phyloP scores from a whole-genome alignment of 2,888 invertebrate species.

The Synanthedon formicaeformis region DNA sequence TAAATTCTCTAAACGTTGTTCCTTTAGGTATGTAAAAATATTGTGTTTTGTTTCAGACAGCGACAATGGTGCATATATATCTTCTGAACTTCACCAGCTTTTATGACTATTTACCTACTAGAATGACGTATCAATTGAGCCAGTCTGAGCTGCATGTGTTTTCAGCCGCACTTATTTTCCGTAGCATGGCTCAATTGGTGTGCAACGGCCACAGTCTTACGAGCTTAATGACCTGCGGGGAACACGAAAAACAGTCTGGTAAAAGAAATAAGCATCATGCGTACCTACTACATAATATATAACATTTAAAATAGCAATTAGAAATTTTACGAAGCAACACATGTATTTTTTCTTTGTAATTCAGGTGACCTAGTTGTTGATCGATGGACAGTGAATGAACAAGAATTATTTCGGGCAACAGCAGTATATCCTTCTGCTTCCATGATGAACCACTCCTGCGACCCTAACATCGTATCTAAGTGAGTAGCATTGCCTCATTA shows the following conservation, averaged over 20 bases:
- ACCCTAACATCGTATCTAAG: constrained; percentile 83
- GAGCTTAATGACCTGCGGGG: constrained; percentile 25
- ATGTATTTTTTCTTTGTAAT: too few relatives aligned
- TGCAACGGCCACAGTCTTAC: constrained; percentile 80
- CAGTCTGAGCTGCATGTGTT: constrained; percentile 48
- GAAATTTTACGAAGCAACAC: too few relatives aligned
- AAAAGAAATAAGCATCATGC: background rate
- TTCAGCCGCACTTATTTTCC: constrained; percentile 76
- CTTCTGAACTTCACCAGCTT: constrained; percentile 75
- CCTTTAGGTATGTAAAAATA: background rate
- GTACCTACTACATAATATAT: background rate
- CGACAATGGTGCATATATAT: constrained; percentile 75
- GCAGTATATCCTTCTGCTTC: constrained; percentile 89
- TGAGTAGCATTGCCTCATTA: constrained; percentile 28
- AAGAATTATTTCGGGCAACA: constrained; percentile 72
- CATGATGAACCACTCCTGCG: constrained; percentile 94
- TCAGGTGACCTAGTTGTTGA: constrained; percentile 14
- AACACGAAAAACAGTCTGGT: constrained; percentile 10
- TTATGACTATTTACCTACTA: constrained; percentile 63
- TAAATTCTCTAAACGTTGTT: too few relatives aligned
- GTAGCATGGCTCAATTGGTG: constrained; percentile 84
- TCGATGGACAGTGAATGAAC: constrained; percentile 28
- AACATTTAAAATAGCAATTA: background rate
- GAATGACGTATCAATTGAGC: constrained; percentile 34
- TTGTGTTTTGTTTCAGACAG: constrained; percentile 63